Base-by-base conservation (phyloP, 2,888 invertebrate genomes). In the Noctua pronuba region DNA sequence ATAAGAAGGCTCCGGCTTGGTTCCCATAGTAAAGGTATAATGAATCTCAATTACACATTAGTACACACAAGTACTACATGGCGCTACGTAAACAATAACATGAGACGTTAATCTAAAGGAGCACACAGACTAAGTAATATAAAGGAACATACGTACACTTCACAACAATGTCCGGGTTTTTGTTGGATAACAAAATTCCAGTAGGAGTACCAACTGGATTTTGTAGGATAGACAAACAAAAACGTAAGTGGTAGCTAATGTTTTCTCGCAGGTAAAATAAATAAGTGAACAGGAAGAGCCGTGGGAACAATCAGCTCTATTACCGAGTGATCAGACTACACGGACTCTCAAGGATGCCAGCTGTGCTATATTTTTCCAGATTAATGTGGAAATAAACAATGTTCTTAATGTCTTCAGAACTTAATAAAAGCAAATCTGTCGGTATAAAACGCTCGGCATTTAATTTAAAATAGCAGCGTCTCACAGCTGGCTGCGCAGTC, bases 351-450 rank as follows among this genome's bases (percentile, higher is more conserved):
- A 55, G 31, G 38, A 65, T 31, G 38, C 28, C 55, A 64, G 49
- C 52, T 76, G 66, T 62, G 28, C 41, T 41, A 11, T 41, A 41
- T 67, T 55, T 49, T 67, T 62, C 11, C 44, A 60, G 66, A 75
- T 52, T 38, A 28, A 31, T 82, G 52, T 75, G 28, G 52, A 76
- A 76, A 60, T 82, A 82, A 82, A 79, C 76, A 75, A 60, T 13
- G 73, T 38, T 52, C 18, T 58, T 58, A 66, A 80, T 52, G 76
- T 44, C 55, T 66, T 49, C 46, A 58, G 49, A 62, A 64, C 60
- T 82, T 60, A 82, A 75, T 82, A 82, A 82, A 68, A 79, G 73
- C 55, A 55, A 64, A 66, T 13, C 62, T 62, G 81, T 64, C 60
- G n/a, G 35, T 55, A 52, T 81, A 72, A 73, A 72, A n/a, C 35